A percentile compares a stretch with the other conserved stretches of the same genome.
phyloP scores from a whole-genome alignment of 92 coral and sea anemone species.

The Bergia sp. region DNA sequence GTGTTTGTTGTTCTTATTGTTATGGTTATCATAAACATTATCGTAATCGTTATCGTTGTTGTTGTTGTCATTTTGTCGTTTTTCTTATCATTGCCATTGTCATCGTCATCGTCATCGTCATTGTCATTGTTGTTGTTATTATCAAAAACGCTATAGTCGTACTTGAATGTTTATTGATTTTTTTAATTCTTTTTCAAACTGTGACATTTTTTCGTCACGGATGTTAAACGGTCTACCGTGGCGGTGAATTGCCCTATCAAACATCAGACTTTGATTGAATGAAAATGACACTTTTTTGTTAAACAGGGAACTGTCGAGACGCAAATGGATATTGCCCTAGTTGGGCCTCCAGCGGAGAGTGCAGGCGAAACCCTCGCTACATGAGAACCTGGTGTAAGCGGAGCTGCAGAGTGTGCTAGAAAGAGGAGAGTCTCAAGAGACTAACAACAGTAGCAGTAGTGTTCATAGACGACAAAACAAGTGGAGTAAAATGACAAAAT shows the following conservation, averaged over 20 bases:
- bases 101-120: too few relatives aligned
- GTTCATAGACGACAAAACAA: not conserved
- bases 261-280: not conserved
- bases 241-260: not conserved
- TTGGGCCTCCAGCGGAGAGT: slow-evolving; percentile 21
- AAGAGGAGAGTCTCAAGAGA: not conserved
- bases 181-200: not conserved
- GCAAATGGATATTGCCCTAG: not conserved
- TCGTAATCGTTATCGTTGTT: too few relatives aligned
- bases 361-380: slow-evolving; percentile 1
- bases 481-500: not conserved
- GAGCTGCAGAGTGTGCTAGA: slow-evolving; percentile 17
- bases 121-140: too few relatives aligned
- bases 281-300: not conserved
- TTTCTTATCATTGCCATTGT: too few relatives aligned
- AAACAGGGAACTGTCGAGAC: slow-evolving; percentile 23
- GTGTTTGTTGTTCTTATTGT: too few relatives aligned
- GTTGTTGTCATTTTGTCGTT: too few relatives aligned
- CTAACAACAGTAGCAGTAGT: not conserved
- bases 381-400: not conserved
- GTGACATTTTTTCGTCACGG: not conserved
- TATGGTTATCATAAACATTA: too few relatives aligned
- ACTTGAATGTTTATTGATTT: too few relatives aligned
- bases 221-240: not conserved
- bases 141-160: too few relatives aligned